These are phyloP conservation scores for Tipula confusa DNA, from an alignment of 2,888 invertebrate genomes.

Conservation along the genomic window DNA sequence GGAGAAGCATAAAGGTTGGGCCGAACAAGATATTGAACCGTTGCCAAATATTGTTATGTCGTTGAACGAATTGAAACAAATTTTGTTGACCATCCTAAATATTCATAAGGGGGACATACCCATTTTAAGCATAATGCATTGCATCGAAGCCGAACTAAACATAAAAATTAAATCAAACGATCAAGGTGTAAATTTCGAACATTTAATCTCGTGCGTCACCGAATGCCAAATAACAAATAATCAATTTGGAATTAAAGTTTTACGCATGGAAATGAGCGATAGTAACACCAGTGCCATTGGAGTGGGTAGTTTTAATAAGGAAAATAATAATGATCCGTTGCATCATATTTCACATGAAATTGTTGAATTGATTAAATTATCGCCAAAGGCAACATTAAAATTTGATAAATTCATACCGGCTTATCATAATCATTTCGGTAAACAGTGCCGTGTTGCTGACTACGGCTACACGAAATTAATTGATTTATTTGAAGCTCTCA, in stretches of 20 bases:
- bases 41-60: constrained; percentile 55
- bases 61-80: constrained; percentile 46
- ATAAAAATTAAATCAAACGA: constrained; percentile 47
- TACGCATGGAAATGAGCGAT: constrained; percentile 34
- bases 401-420: constrained; percentile 87
- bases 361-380: constrained; percentile 76
- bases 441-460: constrained; percentile 92
- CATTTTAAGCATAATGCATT: constrained; percentile 47
- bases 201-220: constrained; percentile 78
- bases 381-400: constrained; percentile 75
- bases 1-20: constrained; percentile 68
- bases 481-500: constrained; percentile 83
- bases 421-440: constrained; percentile 94
- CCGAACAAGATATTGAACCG: constrained; percentile 67
- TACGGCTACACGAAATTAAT: constrained; percentile 93
- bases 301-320: background rate
- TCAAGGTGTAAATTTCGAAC: constrained; percentile 81
- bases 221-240: constrained; percentile 57
- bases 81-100: constrained; percentile 47
- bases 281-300: background rate
- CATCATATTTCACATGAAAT: constrained; percentile 82
- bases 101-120: constrained; percentile 48
- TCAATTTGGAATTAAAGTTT: constrained; percentile 49
- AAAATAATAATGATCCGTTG: constrained; percentile 41
- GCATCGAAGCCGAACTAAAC: constrained; percentile 46